phyloP scores from a whole-genome alignment of 2,113 vertebrate genomes.

The Pholis gunnellus region DNA sequence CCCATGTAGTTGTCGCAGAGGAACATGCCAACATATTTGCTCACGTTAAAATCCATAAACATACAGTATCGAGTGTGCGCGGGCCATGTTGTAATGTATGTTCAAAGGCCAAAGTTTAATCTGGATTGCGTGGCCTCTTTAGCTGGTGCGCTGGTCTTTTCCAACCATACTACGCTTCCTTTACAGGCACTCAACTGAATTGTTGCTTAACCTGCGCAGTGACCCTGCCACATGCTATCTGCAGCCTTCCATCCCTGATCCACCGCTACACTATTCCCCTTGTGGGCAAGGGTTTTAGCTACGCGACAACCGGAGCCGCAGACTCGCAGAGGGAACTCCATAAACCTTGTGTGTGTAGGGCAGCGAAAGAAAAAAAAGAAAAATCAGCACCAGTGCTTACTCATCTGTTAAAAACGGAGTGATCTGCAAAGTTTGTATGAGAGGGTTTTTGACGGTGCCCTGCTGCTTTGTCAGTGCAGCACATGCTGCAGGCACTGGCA shows the following conservation, averaged over 20 bases:
- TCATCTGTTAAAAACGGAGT: conserved; percentile 89
- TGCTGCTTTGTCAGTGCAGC: conserved; percentile 89
- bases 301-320: conserved; percentile 74
- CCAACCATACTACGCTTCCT: conserved; percentile 68
- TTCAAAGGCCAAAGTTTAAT: conserved; percentile 67
- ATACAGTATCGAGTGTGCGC: not conserved
- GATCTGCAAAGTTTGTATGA: conserved; percentile 85
- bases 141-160: conserved; percentile 66
- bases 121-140: conserved; percentile 55
- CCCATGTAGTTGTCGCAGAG: not conserved
- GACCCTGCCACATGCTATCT: conserved; percentile 85
- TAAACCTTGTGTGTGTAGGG: conserved; percentile 65
- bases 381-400: conserved; percentile 86
- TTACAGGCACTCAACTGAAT: conserved; percentile 81
- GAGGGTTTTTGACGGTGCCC: conserved; percentile 88
- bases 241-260: conserved; percentile 63
- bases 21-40: not conserved
- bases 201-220: conserved; percentile 85
- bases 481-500: conserved; percentile 88
- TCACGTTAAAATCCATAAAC: not conserved
- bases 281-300: conserved; percentile 67
- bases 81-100: conserved; percentile 23
- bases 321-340: conserved; percentile 75
- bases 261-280: conserved; percentile 72
- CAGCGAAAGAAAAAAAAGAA: conserved; percentile 66